phyloP scores from a whole-genome alignment of 2,797 vertebrate genomes.

The Siniperca obscura region DNA sequence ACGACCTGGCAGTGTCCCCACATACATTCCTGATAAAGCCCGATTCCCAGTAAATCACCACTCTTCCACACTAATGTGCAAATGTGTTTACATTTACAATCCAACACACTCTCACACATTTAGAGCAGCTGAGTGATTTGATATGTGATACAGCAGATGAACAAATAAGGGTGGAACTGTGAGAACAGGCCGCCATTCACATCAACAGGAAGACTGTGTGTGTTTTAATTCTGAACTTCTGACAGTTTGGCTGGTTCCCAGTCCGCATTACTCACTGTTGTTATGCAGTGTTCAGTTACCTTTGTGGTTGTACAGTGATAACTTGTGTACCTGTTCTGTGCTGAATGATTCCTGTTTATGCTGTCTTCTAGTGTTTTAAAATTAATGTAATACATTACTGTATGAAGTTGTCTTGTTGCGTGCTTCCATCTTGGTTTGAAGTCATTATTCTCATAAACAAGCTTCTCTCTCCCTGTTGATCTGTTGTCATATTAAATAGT shows the following conservation, averaged over 20 bases:
- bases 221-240: neutral
- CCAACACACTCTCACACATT: conserved; percentile 6
- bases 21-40: conserved; percentile 25
- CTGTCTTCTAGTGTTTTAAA: neutral
- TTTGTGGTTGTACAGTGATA: neutral
- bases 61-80: conserved; percentile 9
- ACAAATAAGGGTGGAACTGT: conserved; percentile 66
- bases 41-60: conserved; percentile 20
- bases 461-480: neutral
- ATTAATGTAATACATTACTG: neutral
- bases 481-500: no score
- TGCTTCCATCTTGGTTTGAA: no score
- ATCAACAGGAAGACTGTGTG: conserved; percentile 29
- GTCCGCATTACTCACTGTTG: neutral
- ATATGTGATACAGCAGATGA: conserved; percentile 61
- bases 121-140: conserved; percentile 26
- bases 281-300: neutral
- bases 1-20: conserved; percentile 4
- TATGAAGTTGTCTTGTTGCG: neutral
- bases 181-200: conserved; percentile 32
- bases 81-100: conserved; percentile 17
- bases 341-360: neutral
- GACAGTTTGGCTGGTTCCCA: conserved; percentile 4
- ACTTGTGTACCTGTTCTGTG: neutral
- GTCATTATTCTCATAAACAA: no score